Evolutionary conservation across 2,113 vertebrate species (phyloP).

Genomic region (Nothoprocta pentlandii): DNA sequence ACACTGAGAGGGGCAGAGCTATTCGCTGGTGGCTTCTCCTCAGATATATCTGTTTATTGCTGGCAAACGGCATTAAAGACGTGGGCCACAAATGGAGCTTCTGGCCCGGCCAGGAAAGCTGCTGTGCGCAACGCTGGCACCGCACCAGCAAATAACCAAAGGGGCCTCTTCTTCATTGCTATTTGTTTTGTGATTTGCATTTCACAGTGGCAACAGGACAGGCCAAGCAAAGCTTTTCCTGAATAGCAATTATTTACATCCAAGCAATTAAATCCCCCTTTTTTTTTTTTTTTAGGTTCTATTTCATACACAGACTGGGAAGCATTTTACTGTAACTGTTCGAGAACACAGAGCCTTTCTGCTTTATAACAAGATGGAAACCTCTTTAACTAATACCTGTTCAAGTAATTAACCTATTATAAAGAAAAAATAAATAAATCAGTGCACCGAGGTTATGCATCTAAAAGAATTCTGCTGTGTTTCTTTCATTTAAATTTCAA

Average conservation of each 20-base stretch:
- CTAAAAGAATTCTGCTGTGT: constrained; percentile 5
- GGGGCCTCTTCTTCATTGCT: neutral
- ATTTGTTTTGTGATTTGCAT: constrained; percentile 17
- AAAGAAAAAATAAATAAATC: constrained; percentile 41
- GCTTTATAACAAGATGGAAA: constrained; percentile 37
- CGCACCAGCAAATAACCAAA: neutral
- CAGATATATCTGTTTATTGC: neutral
- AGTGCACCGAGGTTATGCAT: constrained; percentile 25
- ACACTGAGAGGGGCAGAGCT: neutral
- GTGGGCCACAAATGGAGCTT: neutral
- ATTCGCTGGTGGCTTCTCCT: neutral
- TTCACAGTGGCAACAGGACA: neutral
- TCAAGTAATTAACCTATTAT: constrained; percentile 68
- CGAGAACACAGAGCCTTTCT: neutral
- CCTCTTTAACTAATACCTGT: constrained; percentile 55
- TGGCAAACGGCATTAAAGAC: neutral
- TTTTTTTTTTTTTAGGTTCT: neutral
- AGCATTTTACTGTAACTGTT: neutral
- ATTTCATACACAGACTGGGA: neutral
- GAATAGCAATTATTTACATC: constrained; percentile 8
- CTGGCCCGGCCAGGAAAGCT: neutral
- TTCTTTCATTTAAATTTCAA: constrained; percentile 73
- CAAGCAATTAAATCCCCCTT: constrained; percentile 24
- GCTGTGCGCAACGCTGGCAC: neutral
- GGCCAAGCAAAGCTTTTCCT: neutral